These are phyloP conservation scores for Plagodis dolabraria DNA, from an alignment of 2,888 invertebrate genomes.

Conservation along the genomic window DNA sequence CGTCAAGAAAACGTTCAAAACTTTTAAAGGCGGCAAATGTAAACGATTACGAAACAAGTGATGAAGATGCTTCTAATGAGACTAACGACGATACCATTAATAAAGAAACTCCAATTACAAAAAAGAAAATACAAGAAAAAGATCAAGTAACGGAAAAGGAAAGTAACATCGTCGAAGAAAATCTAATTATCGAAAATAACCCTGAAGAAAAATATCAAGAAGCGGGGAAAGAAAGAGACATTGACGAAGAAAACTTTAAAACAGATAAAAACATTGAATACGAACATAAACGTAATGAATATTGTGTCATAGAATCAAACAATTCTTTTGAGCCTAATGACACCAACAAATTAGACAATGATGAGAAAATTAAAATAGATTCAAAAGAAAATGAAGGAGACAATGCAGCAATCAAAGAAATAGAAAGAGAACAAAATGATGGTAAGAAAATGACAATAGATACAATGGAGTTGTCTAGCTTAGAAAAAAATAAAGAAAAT, in stretches of 20 bases:
- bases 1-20: conserved; percentile 8
- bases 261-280: conserved; percentile 4
- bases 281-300: conserved; percentile 5
- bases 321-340: conserved; percentile 8
- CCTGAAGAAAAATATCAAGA: neutral
- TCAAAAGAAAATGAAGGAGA: conserved; percentile 9
- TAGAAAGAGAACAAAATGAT: conserved; percentile 14
- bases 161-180: conserved; percentile 12
- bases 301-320: conserved; percentile 11
- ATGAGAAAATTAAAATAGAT: conserved; percentile 1
- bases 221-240: conserved; percentile 1
- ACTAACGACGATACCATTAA: conserved; percentile 4
- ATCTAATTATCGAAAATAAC: conserved; percentile 2
- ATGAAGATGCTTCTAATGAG: conserved; percentile 1
- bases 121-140: conserved; percentile 3
- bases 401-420: conserved; percentile 10
- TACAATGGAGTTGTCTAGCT: conserved; percentile 9
- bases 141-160: conserved; percentile 5
- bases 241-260: neutral
- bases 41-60: conserved; percentile 1
- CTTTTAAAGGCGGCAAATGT: neutral
- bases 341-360: conserved; percentile 2
- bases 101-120: conserved; percentile 1
- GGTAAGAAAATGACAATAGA: conserved; percentile 16
- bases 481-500: conserved; percentile 9